Conservation (phyloP, 2,888 invertebrate species). For the Eristalis pertinax region DNA sequence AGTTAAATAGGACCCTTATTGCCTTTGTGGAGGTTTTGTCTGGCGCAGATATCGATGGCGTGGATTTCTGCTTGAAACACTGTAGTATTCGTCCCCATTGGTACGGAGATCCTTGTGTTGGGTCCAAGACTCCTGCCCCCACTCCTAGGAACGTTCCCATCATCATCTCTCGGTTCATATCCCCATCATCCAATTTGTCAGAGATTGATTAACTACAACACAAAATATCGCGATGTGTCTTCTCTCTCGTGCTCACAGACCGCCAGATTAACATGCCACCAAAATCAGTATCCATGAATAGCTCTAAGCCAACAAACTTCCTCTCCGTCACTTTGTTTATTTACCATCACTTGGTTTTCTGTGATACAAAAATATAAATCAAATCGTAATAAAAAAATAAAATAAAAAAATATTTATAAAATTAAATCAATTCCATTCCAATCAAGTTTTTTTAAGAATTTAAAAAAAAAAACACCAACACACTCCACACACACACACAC, state of each 20-base stretch:
- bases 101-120: too few species aligned
- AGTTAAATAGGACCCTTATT: too few species aligned
- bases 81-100: too few species aligned
- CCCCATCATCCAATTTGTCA: too few species aligned
- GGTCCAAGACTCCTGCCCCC: too few species aligned
- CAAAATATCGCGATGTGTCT: neutral
- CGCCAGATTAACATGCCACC: neutral
- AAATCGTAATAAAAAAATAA: neutral
- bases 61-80: too few species aligned
- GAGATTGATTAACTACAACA: too few species aligned
- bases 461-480: conserved; percentile 22
- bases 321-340: conserved; percentile 22
- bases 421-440: conserved; percentile 14
- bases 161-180: too few species aligned
- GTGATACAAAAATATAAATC: conserved; percentile 56
- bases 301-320: conserved; percentile 45
- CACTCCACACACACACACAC: conserved; percentile 32
- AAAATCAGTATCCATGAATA: conserved; percentile 4
- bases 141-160: too few species aligned
- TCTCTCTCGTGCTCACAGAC: neutral
- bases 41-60: too few species aligned
- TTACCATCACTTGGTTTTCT: conserved; percentile 62
- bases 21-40: too few species aligned
- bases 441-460: conserved; percentile 9
- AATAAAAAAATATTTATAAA: conserved; percentile 20